Evolutionary conservation across 2,113 vertebrate genomes (phyloP).

Genomic region (Archocentrus centrarchus): DNA sequence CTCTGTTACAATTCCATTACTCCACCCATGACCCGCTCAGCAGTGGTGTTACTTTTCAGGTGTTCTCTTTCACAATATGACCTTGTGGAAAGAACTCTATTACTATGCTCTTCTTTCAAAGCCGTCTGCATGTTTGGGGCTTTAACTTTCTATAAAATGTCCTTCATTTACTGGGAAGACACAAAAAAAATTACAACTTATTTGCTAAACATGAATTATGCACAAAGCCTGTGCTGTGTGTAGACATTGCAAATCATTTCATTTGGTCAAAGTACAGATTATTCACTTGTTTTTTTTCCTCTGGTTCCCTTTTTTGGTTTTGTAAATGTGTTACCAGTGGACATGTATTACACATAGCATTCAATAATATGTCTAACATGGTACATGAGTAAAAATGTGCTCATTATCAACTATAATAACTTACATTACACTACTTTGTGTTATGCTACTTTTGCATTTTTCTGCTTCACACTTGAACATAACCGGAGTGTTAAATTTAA

Average conservation of each 20-base stretch:
- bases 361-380: no score
- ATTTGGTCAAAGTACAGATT: background rate
- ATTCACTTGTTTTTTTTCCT: background rate
- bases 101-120: slow-evolving; percentile 42
- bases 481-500: no score
- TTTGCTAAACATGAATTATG: background rate
- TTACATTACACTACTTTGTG: no score
- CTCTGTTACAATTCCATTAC: slow-evolving; percentile 22
- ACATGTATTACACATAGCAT: background rate
- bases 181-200: background rate
- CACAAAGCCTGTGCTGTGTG: background rate
- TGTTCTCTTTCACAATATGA: slow-evolving; percentile 56
- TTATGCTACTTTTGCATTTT: no score
- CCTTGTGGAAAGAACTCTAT: slow-evolving; percentile 63
- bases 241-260: background rate
- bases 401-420: no score
- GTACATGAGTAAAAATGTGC: no score
- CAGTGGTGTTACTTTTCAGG: slow-evolving; percentile 61
- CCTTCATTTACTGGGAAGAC: background rate
- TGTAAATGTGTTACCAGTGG: background rate
- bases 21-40: slow-evolving; percentile 26
- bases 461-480: no score
- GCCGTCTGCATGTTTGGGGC: slow-evolving; percentile 19
- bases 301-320: background rate
- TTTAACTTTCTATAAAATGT: background rate